Evolutionary conservation across 2,888 invertebrate species (phyloP), one percentile per base, ranked within the genome.

Genomic region (Mesochorus sp.): DNA sequence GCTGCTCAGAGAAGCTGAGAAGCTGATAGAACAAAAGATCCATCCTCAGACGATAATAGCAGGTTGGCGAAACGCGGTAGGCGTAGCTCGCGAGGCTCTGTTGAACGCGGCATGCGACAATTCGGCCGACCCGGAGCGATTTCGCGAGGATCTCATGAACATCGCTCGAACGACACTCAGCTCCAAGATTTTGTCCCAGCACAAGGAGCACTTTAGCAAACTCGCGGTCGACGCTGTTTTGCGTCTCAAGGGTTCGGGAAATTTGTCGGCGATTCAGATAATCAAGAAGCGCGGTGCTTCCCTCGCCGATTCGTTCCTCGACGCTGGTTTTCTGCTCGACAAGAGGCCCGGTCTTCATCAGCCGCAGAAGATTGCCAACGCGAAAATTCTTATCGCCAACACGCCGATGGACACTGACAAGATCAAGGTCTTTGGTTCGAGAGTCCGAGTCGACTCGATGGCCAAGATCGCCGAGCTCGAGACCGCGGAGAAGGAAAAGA

Each of bases 391-490:
- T 21, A 97, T 99, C 86, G 99, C 99, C 8, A 99, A 99, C 91
- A 99, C 99, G 6, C 98, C 99, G 0, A 99, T 99, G 99, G 99
- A 99, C 92, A 98, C 99, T 0, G 99, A 99, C 90, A 99, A 99
- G 92, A 98, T 99, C 84, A 99, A 99, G 93, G 88, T 99, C 19
- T 99, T 99, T 92, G 99, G 99, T 49, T 98, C 98, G 44, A 95
- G 97, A 81, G 98, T 97, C 82, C 95, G 97, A 88, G 97, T 97
- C 0, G 97, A 97, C 90, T 97, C 97, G 0, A 95, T 97, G 94
- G 95, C 97, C 0, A 97, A 99, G 91, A 97, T 99, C 80, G 99
- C 99, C 2, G 99, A 99, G 88, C 92, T 99, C 61, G 99, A 99
- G 92, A 92, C 96, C 53, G 99, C 99, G 0, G 99, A 99, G 90